Conservation (phyloP, 1,140 invertebrate species). For the Leptopilina clavipes region DNA sequence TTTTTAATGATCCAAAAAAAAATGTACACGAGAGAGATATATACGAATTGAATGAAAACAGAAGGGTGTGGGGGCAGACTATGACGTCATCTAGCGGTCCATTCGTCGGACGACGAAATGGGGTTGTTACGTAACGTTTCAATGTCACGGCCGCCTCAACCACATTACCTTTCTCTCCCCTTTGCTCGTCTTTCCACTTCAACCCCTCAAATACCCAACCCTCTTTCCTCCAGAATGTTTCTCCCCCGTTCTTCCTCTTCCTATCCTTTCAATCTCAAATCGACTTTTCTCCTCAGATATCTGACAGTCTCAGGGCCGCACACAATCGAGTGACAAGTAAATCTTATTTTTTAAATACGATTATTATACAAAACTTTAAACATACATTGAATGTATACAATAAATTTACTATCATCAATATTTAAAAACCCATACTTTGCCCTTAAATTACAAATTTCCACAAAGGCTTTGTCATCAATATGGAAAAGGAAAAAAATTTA, state of each 20-base stretch:
- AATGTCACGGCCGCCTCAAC: conserved; percentile 57
- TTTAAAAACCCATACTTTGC: too few relatives aligned
- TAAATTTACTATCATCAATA: too few relatives aligned
- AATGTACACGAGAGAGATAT: neutral
- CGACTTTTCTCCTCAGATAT: conserved; percentile 23
- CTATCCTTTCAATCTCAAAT: conserved; percentile 26
- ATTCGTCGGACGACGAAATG: conserved; percentile 41
- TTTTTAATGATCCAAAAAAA: too few relatives aligned
- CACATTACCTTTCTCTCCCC: conserved; percentile 38
- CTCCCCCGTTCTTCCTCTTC: conserved; percentile 12
- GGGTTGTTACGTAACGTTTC: conserved; percentile 53
- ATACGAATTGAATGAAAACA: conserved; percentile 12
- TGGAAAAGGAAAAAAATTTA: too few relatives aligned
- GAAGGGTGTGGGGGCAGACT: conserved; percentile 32
- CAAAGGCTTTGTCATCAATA: too few relatives aligned
- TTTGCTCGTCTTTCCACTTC: neutral
- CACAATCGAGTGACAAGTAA: neutral
- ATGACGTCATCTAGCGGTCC: conserved; percentile 51
- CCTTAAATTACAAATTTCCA: too few relatives aligned
- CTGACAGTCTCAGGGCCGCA: conserved; percentile 8
- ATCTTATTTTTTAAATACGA: neutral
- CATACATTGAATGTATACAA: too few relatives aligned
- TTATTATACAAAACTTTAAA: too few relatives aligned
- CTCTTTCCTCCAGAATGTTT: conserved; percentile 21
- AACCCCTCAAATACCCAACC: neutral